Base-by-base conservation (phyloP, 2,888 invertebrate genomes). In the Sarcophaga caerulescens region DNA sequence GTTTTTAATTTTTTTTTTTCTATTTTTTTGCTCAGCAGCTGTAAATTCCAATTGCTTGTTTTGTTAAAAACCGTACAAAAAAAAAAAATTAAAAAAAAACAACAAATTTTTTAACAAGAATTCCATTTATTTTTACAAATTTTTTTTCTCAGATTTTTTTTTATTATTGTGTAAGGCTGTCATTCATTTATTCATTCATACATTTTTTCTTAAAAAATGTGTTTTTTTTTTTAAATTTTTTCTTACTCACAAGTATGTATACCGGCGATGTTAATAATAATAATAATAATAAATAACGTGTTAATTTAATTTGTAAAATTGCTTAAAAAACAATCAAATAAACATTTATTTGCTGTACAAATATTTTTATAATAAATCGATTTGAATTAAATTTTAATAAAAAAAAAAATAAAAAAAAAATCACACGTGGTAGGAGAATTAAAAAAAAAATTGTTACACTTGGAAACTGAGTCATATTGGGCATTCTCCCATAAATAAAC, bases 21-120 rank as follows among this genome's bases (percentile, higher is more conserved):
- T 69, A 78, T 52, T 60, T 44, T 69, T 81, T 81, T 77, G 63
- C 74, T 69, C 69, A 60, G 83, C 85, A 84, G 85, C 83, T 86
- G 83, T 83, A 81, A 80, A 83, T 84, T 80, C 57, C 65, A 71
- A 17, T 52, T 25, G 47, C 44, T 79, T 70, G 70, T 78, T 25
- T 62, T 62, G 19, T 60, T 14, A 44, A 35, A 19, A 52, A 62
- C 0, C n/a, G 14, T 57, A 57, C 17, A 75, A 35, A 47, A 68
- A 47, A 75, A 35, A 47, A 68, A 47, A 19, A 45, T 57, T 17
- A 17, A 23, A 68, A 68, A 35, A 35, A 12, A 14, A 52, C 8
- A 52, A 52, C 1, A 14, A 52, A 0, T 52, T 52, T 71, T 68
- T 74, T 71, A 77, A 70, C 71, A 82, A 47, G 19, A 77, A 78